Evolutionary conservation across 2,797 vertebrate genomes (phyloP), one percentile per base, ranked within the genome.

Genomic region (Aselliscus stoliczkanus): DNA sequence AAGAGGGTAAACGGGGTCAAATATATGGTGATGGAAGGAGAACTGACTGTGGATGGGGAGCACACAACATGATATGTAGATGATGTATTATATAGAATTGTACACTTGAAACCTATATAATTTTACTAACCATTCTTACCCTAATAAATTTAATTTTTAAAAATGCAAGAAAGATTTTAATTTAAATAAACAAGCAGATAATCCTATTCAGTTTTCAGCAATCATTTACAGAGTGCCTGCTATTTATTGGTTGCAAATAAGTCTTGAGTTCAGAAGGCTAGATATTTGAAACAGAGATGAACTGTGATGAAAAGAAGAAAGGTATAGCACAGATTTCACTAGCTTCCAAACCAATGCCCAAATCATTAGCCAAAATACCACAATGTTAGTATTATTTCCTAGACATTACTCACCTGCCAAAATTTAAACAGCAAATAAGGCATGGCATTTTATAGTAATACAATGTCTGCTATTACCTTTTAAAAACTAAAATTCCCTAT

Each of bases 131-230:
- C 47, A 50, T 4, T 50, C 13, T 50, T 50, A 50, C 47, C 14
- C 14, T 50, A 50, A 50, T 50, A 50, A 50, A 50, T 50, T 50
- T 50, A 50, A 50, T 50, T 50, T 50, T 50, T 50, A 69, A 70
- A 83, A 60, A 69, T 31, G 23, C 39, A 82, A 79, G 70, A 69
- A 93, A 88, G 42, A 20, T 54, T 54, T 54, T 54, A 7, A 54
- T 67, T 89, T 65, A 47, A 89, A 96, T 67, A 92, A 92, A 88
- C 34, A 81, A 90, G 75, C n/a, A 83, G n/a, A 81, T 39, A 62
- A 72, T 54, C 7, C 54, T 47, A 56, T 72, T 90, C 31, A 20
- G 17, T 72, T 85, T 88, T 82, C 18, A 82, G 21, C 44, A 62
- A 83, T 65, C 20, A 37, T 85, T 82, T 90, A 62, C 31, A 44